Base-by-base conservation (phyloP, 2,113 vertebrate genomes). In the Riparia riparia region DNA sequence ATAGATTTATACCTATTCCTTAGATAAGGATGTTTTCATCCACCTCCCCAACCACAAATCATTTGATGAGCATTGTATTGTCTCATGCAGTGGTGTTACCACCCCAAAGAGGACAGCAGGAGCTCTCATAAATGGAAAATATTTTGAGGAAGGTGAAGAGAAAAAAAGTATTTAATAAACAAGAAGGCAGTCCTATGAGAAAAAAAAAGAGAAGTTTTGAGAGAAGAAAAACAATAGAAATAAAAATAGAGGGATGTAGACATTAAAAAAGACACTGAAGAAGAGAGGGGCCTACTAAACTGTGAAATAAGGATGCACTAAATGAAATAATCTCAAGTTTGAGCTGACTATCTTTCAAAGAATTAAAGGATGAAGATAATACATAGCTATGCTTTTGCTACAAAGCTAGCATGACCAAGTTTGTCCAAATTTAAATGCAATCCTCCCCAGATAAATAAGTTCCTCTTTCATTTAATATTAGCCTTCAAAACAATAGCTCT, bases 401-500 rank as follows among this genome's bases (percentile, higher is more conserved):
- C 2, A 12, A 89, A 61, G 4, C 2, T 6, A 49, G 17, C 61
- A 81, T 3, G n/a, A 68, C 1, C 1, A 7, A n/a, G 21, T 60
- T 86, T 31, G 51, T 65, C 6, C 10, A 56, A 41, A 90, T n/a
- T 72, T 45, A 73, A 70, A 74, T 31, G 50, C 6, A 89, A 51
- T 1, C 2, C 1, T 80, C 66, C 24, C 5, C 31, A 54, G 19
- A 41, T 21, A 82, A 94, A 25, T 32, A 54, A 60, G 13, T 49
- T 72, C n/a, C 74, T 49, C 22, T 1, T 5, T 89, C 64, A n/a
- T 74, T 70, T 81, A 66, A 72, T 15, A 71, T 24, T 18, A 15
- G 6, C 3, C 12, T 82, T 83, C n/a, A 47, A 82, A 91, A 57
- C 45, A 64, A 73, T 5, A 88, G 15, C 1, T 60, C 4, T 61